Percentiles rank a stretch among this genome's conserved stretches.
Evolutionary conservation across 1,140 invertebrate genomes (phyloP).

Genomic region (Nomia melanderi): DNA sequence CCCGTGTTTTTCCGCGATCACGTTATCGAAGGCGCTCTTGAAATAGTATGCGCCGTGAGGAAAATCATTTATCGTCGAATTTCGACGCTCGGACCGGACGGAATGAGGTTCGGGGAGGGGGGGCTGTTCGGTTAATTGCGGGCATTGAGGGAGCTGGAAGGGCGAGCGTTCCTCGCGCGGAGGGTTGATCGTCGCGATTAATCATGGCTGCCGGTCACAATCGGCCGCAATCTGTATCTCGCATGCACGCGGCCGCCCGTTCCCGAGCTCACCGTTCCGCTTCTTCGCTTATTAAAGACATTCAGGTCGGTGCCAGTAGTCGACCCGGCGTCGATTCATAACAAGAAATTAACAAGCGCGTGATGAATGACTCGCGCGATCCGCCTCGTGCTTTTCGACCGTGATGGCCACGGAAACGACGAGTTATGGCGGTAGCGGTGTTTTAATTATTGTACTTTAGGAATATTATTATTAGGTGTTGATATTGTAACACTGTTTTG

Average conservation of each 20-base stretch:
- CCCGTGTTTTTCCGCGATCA: slow-evolving; percentile 41
- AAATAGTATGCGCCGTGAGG: not conserved
- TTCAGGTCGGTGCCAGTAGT: slow-evolving; percentile 52
- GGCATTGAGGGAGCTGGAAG: slow-evolving; percentile 39
- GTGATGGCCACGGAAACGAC: not conserved
- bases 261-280: slow-evolving; percentile 8
- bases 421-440: not conserved
- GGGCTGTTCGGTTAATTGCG: slow-evolving; percentile 36
- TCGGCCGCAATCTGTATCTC: slow-evolving; percentile 57
- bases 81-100: not conserved
- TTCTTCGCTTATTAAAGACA: slow-evolving; percentile 58
- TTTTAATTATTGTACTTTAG: not conserved
- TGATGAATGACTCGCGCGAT: slow-evolving; percentile 39
- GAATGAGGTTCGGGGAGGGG: not conserved
- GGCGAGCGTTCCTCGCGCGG: slow-evolving; percentile 14
- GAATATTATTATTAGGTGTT: too few relatives aligned
- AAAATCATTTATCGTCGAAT: not conserved
- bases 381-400: not conserved
- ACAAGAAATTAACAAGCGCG: slow-evolving; percentile 55
- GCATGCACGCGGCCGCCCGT: not conserved
- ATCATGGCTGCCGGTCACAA: slow-evolving; percentile 54
- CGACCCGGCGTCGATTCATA: slow-evolving; percentile 48
- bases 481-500: too few relatives aligned
- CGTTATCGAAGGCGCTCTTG: not conserved
- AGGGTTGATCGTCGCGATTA: slow-evolving; percentile 56